A percentile compares a stretch with the other conserved stretches of the same genome.
These are phyloP conservation scores for Epinephelus lanceolatus DNA, from an alignment of 2,113 vertebrate species.

Conservation along the genomic window DNA sequence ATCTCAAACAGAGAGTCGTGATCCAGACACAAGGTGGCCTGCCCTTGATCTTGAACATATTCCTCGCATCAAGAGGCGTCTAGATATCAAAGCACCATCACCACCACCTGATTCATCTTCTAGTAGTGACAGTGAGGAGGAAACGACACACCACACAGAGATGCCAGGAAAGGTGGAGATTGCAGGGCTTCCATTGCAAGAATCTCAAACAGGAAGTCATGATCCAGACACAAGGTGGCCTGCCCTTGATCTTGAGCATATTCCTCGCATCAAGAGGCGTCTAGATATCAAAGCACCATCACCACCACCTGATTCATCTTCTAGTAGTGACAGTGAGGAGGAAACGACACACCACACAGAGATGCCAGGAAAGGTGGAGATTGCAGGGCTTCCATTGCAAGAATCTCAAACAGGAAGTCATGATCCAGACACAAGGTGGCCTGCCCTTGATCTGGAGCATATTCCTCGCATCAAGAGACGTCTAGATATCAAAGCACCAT, in stretches of 20 bases:
- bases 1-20: not conserved
- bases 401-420: not conserved
- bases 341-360: not conserved
- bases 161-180: not conserved
- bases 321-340: slow-evolving; percentile 40
- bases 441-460: slow-evolving; percentile 7
- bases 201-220: not conserved
- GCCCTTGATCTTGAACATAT: not conserved
- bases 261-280: not conserved
- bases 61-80: slow-evolving; percentile 6
- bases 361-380: not conserved
- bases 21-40: not conserved
- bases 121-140: not conserved
- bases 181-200: not conserved
- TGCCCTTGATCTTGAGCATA: not conserved
- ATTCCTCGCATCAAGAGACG: not conserved
- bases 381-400: not conserved
- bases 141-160: not conserved
- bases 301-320: slow-evolving; percentile 13
- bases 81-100: slow-evolving; percentile 22
- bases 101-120: not conserved
- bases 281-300: slow-evolving; percentile 42
- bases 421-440: not conserved
- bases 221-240: not conserved
- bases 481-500: slow-evolving; percentile 38